Evolutionary conservation across 2,797 vertebrate species (phyloP).

Genomic region (Spizella passerina): DNA sequence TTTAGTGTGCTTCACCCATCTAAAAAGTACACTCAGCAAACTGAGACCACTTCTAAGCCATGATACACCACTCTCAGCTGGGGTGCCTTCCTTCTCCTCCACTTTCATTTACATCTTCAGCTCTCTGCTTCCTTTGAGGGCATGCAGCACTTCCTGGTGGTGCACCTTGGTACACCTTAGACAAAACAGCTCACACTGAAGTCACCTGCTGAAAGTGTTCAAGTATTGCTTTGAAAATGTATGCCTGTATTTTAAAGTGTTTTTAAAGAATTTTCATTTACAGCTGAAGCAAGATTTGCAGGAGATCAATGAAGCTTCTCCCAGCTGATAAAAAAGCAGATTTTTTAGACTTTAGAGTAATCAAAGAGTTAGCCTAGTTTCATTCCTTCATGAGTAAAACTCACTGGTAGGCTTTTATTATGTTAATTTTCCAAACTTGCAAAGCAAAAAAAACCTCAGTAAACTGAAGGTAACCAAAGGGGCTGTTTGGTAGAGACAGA

Average conservation of each 20-base stretch:
- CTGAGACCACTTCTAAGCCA: background rate
- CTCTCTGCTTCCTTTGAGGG: background rate
- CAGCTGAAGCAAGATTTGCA: conserved; percentile 23
- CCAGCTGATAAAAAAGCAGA: background rate
- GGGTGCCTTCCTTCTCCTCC: background rate
- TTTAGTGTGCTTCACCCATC: background rate
- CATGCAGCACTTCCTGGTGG: background rate
- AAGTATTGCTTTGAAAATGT: background rate
- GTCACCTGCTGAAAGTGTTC: background rate
- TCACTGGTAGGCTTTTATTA: conserved; percentile 68
- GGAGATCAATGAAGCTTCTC: conserved; percentile 17
- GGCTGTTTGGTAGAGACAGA: conserved; percentile 71
- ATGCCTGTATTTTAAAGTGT: background rate
- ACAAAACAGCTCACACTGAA: background rate
- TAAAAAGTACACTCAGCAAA: background rate
- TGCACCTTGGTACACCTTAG: background rate
- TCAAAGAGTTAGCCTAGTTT: conserved; percentile 72
- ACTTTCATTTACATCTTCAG: background rate
- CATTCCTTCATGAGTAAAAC: conserved; percentile 52
- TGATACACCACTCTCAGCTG: background rate
- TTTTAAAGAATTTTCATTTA: background rate
- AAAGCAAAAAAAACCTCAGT: conserved; percentile 66
- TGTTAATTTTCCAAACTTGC: conserved; percentile 75
- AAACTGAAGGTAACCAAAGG: conserved; percentile 72
- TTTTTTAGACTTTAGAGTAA: conserved; percentile 55